Evolutionary conservation across 2,888 invertebrate species (phyloP).

Genomic region (Hipparchia semele): DNA sequence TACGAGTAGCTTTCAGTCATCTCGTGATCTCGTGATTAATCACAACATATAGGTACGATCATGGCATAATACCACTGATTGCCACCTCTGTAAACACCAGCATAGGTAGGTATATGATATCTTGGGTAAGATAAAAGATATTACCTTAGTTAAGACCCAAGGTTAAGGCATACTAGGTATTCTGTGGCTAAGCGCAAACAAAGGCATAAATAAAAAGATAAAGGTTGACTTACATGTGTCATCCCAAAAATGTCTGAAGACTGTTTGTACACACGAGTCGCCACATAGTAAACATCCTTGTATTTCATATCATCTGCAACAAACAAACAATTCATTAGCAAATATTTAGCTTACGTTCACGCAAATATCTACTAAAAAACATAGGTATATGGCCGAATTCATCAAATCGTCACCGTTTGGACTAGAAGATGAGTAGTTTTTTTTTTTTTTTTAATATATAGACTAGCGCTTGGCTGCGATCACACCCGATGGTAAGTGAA

Average conservation of each 20-base stretch:
- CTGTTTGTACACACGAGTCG: constrained; percentile 47
- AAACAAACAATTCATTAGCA: constrained; percentile 42
- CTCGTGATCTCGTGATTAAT: too few relatives aligned
- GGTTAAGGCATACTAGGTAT: too few relatives aligned
- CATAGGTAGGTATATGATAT: too few relatives aligned
- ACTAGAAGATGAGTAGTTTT: background rate
- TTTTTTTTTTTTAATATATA: too few relatives aligned
- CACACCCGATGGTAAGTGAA: too few relatives aligned
- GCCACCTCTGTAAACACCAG: too few relatives aligned
- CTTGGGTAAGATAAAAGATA: background rate
- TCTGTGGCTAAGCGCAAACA: background rate
- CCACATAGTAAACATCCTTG: constrained; percentile 49
- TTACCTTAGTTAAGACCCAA: background rate
- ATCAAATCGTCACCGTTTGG: too few relatives aligned
- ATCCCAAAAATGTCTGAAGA: constrained; percentile 47
- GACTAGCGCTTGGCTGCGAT: too few relatives aligned
- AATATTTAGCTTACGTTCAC: background rate
- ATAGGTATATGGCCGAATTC: too few relatives aligned
- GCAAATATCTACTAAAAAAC: too few relatives aligned
- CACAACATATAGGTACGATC: too few relatives aligned
- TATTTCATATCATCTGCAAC: constrained; percentile 59
- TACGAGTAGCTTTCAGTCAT: too few relatives aligned
- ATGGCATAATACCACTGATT: background rate
- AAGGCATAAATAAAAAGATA: background rate
- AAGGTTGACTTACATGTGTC: constrained; percentile 51